These are phyloP conservation scores for Sceloporus tristichus DNA, from an alignment of 2,113 vertebrate genomes.

Conservation along the genomic window DNA sequence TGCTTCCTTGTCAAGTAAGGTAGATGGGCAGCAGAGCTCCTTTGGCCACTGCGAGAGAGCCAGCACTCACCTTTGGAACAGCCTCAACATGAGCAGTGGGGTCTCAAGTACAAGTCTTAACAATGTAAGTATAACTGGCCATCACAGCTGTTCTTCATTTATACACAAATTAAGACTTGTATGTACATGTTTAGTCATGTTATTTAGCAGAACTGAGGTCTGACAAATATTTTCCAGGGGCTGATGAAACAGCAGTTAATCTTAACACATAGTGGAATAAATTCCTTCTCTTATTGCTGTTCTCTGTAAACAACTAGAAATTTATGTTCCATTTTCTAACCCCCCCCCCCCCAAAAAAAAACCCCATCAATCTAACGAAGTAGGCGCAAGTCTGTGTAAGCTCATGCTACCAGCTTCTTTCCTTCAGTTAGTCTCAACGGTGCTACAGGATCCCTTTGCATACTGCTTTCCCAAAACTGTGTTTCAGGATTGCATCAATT, in stretches of 20 bases:
- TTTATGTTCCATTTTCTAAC: neutral
- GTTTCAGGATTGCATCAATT: neutral
- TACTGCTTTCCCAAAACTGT: neutral
- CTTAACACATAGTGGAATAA: neutral
- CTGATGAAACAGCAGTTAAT: neutral
- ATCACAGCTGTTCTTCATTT: neutral
- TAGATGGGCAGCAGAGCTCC: constrained; percentile 83
- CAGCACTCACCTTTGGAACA: constrained; percentile 89
- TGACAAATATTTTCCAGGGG: neutral
- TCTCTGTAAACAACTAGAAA: neutral
- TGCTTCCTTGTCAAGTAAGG: constrained; percentile 86
- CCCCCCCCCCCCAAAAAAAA: no score
- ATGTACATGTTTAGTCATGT: neutral
- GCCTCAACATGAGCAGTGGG: constrained; percentile 82
- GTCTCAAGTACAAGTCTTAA: constrained; percentile 82
- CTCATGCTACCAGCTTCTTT: no score
- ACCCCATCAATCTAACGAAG: no score
- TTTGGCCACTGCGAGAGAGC: constrained; percentile 90
- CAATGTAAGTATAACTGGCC: constrained; percentile 78
- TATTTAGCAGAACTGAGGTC: neutral
- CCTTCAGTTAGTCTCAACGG: no score
- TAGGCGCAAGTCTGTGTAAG: no score
- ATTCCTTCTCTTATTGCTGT: neutral
- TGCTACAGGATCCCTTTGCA: no score
- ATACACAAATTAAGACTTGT: neutral